A percentile compares a stretch with the other conserved stretches of the same genome.
phyloP scores from a whole-genome alignment of 2,797 vertebrate genomes.

The Peromyscus eremicus region DNA sequence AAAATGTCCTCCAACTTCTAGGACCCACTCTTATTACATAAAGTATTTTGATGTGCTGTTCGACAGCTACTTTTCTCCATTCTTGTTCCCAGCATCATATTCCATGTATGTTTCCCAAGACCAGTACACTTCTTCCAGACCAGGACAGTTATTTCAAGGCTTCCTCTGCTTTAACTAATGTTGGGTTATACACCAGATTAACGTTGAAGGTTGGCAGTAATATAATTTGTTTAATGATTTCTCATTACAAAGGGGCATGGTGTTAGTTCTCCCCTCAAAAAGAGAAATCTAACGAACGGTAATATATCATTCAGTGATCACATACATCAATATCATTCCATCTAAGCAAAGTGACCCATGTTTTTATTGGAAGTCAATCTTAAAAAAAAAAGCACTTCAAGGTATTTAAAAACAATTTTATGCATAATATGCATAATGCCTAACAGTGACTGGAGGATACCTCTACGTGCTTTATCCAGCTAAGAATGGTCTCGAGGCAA shows the following conservation, averaged over 20 bases:
- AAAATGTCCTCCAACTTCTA: not conserved
- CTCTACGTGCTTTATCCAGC: not conserved
- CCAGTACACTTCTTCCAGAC: not conserved
- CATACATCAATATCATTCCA: not conserved
- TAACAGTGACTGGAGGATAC: not conserved
- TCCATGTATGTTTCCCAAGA: not conserved
- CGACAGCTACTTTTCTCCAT: not conserved
- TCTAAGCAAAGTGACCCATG: not conserved
- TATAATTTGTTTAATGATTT: not conserved
- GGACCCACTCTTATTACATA: not conserved
- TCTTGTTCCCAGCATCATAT: not conserved
- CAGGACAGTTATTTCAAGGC: not conserved
- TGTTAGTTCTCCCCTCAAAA: not conserved
- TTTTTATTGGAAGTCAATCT: conserved; percentile 21
- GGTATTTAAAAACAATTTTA: not conserved
- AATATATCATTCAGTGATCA: not conserved
- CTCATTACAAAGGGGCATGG: not conserved
- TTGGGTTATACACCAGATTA: not conserved
- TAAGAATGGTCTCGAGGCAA: not conserved
- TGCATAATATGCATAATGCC: not conserved
- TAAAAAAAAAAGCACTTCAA: not conserved
- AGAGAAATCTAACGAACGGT: not conserved
- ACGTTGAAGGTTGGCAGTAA: not conserved
- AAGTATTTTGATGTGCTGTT: not conserved
- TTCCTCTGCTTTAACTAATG: not conserved